Conservation (phyloP, 2,888 invertebrate genomes). For the Eremobia ochroleuca region DNA sequence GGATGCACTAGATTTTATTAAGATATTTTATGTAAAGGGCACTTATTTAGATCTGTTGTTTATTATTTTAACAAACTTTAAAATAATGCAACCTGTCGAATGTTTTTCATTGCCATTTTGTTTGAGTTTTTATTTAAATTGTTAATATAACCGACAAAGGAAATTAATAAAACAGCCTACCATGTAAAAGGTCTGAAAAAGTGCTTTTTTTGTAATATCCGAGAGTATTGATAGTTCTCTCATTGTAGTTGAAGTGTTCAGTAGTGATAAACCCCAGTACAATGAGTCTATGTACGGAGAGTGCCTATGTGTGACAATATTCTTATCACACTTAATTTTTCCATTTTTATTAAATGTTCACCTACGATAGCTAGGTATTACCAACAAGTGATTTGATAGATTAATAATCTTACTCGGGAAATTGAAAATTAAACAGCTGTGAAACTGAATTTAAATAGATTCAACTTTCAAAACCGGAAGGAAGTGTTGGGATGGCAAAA, state of each 20-base stretch:
- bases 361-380: conserved; percentile 64
- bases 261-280: conserved; percentile 85
- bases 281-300: conserved; percentile 80
- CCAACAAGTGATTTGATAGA: conserved; percentile 57
- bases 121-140: neutral
- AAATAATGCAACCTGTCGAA: conserved; percentile 9
- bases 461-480: neutral
- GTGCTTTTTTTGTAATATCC: conserved; percentile 79
- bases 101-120: conserved; percentile 24
- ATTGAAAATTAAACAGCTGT: conserved; percentile 22
- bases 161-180: conserved; percentile 59
- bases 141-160: neutral
- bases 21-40: conserved; percentile 80
- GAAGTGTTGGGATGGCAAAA: neutral
- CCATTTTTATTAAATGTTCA: conserved; percentile 63
- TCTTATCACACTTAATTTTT: conserved; percentile 79
- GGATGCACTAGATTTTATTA: conserved; percentile 88
- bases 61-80: neutral
- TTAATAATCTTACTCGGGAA: conserved; percentile 49
- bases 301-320: conserved; percentile 90
- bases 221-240: conserved; percentile 70
- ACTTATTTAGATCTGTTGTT: conserved; percentile 82
- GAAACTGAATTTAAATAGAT: neutral
- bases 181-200: conserved; percentile 81
- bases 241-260: conserved; percentile 86